Conservation (phyloP, 2,113 vertebrate species). For the Actenoides lindsayi region DNA sequence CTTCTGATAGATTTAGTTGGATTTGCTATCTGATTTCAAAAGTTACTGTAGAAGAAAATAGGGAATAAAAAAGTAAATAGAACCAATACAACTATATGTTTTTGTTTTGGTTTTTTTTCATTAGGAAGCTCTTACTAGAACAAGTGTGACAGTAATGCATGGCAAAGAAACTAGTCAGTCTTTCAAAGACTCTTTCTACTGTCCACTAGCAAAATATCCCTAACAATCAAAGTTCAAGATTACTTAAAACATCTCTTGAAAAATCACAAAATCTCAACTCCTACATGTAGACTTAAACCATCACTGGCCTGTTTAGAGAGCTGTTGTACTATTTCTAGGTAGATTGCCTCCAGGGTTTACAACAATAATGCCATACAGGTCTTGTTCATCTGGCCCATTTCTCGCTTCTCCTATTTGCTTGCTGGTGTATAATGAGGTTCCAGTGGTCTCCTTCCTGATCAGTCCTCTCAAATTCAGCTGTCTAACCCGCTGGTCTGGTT, state of each 20-base stretch:
- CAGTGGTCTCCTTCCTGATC: not conserved
- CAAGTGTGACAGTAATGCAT: not conserved
- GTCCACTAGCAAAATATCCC: not conserved
- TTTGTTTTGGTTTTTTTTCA: not conserved
- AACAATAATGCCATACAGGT: not conserved
- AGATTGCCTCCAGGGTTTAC: not conserved
- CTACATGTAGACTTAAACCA: not conserved
- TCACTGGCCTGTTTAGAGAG: not conserved
- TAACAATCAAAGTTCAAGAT: not conserved
- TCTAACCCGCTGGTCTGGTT: not conserved
- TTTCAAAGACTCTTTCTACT: not conserved
- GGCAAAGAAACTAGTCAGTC: not conserved
- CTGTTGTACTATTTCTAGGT: not conserved
- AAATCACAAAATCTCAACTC: not conserved
- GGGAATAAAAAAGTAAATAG: not conserved
- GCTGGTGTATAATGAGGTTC: not conserved
- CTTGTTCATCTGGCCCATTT: not conserved
- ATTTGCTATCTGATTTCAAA: not conserved
- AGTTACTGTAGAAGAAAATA: not conserved
- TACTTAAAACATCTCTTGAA: not conserved
- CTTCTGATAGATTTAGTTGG: not conserved
- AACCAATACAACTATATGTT: not conserved
- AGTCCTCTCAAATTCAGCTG: not conserved
- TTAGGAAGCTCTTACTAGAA: not conserved
- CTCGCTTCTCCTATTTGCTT: not conserved